Base-by-base conservation (phyloP, 1,140 invertebrate genomes). In the Harpegnathos saltator region DNA sequence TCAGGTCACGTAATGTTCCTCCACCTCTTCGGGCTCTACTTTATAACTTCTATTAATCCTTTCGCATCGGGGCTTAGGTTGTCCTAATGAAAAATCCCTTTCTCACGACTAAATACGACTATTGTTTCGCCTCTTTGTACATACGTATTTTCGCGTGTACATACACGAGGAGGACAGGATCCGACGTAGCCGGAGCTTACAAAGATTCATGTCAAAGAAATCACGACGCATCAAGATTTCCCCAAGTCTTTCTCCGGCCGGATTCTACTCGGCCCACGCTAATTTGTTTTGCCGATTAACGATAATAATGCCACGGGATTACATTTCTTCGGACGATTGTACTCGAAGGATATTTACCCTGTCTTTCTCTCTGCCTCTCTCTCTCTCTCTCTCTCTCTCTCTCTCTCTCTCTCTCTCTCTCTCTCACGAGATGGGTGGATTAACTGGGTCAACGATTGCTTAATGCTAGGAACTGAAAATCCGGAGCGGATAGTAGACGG, bases 391-490 rank as follows among this genome's bases (percentile, higher is more conserved):
- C 38, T 44, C 38, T 44, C 7, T 44, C 3, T 44, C 38, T 44
- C 38, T 44, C 38, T 44, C 7, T 44, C 38, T 44, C 7, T 9
- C 9, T 44, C 38, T 44, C 38, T 44, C 3, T 44, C 38, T 48
- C 69, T 85, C 81, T 33, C 24, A 22, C 44, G 58, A 56, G 74
- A 14, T 62, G 59, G 74, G 65, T 83, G 75, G 85, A 91, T 89
- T 91, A 90, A 91, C 90, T 91, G 85, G 91, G 86, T 90, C 90
- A 91, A 87, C 89, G 89, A 89, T 84, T 88, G 86, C 90, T 92
- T 92, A 90, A 92, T 92, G 86, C 90, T 68, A 58, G 69, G 83
- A 91, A 92, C 88, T 90, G 91, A 89, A 93, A 92, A 93, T 92
- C 91, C 90, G 88, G 75, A 65, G 3, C 63, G 29, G 50, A n/a